phyloP scores from a whole-genome alignment of 2,113 vertebrate species.

The Stomatorhinus ivindoensis region DNA sequence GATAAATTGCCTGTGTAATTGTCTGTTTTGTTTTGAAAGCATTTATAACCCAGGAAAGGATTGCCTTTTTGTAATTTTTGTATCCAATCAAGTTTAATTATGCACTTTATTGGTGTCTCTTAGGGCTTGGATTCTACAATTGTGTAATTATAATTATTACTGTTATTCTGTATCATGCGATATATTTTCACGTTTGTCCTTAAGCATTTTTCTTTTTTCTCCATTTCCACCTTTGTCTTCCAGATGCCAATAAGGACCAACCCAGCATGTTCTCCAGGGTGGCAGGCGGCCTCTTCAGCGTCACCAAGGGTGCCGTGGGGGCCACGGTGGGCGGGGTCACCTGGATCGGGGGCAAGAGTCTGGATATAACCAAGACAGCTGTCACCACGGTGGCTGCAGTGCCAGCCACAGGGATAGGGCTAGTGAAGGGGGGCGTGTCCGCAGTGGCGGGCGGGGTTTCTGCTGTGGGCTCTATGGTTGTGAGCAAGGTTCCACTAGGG shows the following conservation, averaged over 20 bases:
- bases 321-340: slow-evolving; percentile 84
- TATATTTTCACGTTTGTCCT: neutral
- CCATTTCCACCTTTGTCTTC: neutral
- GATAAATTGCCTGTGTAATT: neutral
- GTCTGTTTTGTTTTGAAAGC: neutral
- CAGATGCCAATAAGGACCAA: slow-evolving; percentile 79
- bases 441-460: slow-evolving; percentile 84
- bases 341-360: slow-evolving; percentile 91
- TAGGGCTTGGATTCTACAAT: neutral
- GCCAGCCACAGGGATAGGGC: slow-evolving; percentile 79
- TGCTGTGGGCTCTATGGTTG: slow-evolving; percentile 84
- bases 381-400: slow-evolving; percentile 82
- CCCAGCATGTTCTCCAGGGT: slow-evolving; percentile 83
- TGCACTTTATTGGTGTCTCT: neutral
- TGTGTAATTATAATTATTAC: neutral
- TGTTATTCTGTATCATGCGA: neutral
- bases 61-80: neutral
- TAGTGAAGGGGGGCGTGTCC: slow-evolving; percentile 83
- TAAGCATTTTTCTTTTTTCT: slow-evolving; percentile 15
- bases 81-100: neutral
- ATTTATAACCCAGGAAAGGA: neutral
- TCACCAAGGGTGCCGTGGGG: slow-evolving; percentile 87
- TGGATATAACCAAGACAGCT: slow-evolving; percentile 86
- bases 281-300: slow-evolving; percentile 83
- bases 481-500: slow-evolving; percentile 81